Base-by-base conservation (phyloP, 2,797 vertebrate genomes). In the Vireo griseus region DNA sequence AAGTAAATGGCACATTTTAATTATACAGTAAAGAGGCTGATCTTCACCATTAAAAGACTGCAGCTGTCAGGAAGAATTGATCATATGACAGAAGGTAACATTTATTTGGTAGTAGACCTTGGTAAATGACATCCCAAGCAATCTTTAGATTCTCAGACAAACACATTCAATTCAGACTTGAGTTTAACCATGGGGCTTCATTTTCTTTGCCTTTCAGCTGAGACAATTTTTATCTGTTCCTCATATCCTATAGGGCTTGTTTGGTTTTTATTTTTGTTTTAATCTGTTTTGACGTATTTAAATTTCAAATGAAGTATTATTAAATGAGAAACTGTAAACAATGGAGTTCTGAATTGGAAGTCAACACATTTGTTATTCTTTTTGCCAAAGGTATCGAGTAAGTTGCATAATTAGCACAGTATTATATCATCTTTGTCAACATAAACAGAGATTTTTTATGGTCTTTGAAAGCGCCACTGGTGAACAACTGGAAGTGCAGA, bases 371-470 rank as follows among this genome's bases (percentile, higher is more conserved):
- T 79, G 94, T 95, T 91, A 82, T 86, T 95, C 92, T 85, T 92
- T 92, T 95, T 86, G 90, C 93, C 90, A 88, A 55, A 96, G 73
- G 90, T 96, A 92, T 92, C 8, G 39, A 95, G 73, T 91, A 93
- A 96, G 86, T 95, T 97, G 93, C 94, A 96, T 97, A 97, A 95
- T 87, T 92, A 93, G 61, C 75, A 90, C 35, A 92, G 67, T 77
- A 86, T 86, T 79, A 25, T 76, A 42, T 96, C 90, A 78, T 87
- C 86, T 92, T 94, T 85, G 87, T 92, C 89, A 90, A 93, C 59
- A 94, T 24, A 90, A 81, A 90, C 89, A 90, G 35, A 84, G 68
- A 65, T 67, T 73, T 82, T 76, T 39, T 55, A n/a, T 74, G 33
- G 6, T 91, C 95, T 94, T 95, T 84, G 66, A 95, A 86, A 92